These are phyloP conservation scores for Acridotheres tristis DNA, from an alignment of 2,797 vertebrate genomes.

Conservation along the genomic window DNA sequence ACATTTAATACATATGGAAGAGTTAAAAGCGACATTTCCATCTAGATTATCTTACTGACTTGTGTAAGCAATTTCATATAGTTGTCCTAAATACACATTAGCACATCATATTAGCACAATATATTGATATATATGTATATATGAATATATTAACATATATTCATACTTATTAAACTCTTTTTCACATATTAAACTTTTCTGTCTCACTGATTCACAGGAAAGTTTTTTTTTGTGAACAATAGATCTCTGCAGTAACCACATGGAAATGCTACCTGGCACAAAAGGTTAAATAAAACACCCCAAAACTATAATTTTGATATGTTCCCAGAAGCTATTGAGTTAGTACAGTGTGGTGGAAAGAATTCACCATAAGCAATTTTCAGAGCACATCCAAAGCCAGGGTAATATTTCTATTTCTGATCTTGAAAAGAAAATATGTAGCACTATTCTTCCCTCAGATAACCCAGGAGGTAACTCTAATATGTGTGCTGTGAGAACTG, in stretches of 20 bases:
- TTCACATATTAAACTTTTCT: not conserved
- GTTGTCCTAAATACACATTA: not conserved
- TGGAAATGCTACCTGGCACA: not conserved
- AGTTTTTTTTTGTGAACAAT: not conserved
- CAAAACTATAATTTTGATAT: not conserved
- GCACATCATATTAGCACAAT: not conserved
- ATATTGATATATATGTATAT: not conserved
- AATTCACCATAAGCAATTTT: not conserved
- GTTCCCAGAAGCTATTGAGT: not conserved
- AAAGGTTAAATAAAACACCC: not conserved
- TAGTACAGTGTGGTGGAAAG: not conserved
- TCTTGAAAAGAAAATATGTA: not conserved
- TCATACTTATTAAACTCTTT: not conserved
- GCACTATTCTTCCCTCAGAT: not conserved
- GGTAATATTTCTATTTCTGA: not conserved
- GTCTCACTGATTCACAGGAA: not conserved
- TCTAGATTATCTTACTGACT: not conserved
- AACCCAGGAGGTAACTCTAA: not conserved
- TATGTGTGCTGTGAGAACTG: not conserved
- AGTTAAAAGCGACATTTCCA: not conserved
- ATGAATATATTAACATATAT: not conserved
- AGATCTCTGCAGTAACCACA: not conserved
- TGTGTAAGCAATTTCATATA: not conserved
- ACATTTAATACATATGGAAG: not conserved
- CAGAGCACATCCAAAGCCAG: not conserved